Percentiles rank a stretch among this genome's conserved stretches.
Evolutionary conservation across 2,888 invertebrate species (phyloP).

Genomic region (Drosophila formosana): DNA sequence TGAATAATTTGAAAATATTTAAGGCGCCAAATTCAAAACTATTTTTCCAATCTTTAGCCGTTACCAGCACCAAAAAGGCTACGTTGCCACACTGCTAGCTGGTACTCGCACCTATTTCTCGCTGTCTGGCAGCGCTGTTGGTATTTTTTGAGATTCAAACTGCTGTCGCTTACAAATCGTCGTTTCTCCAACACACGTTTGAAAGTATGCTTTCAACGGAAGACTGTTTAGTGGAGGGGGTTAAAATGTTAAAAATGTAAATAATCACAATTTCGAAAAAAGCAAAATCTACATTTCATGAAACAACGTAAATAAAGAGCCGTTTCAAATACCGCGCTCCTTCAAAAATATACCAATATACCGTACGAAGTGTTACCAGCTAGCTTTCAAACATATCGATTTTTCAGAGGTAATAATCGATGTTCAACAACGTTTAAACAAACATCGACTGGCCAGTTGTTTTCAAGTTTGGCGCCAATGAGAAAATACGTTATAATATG

Average conservation of each 20-base stretch:
- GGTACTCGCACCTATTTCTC: neutral
- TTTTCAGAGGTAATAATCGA: too few species aligned
- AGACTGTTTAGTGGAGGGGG: too few species aligned
- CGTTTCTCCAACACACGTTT: too few species aligned
- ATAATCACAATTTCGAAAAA: too few species aligned
- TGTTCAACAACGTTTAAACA: too few species aligned
- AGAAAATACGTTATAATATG: neutral
- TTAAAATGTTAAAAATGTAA: too few species aligned
- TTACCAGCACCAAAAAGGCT: conserved; percentile 1
- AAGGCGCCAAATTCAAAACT: neutral
- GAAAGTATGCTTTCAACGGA: too few species aligned
- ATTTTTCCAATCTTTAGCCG: neutral
- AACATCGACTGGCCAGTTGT: too few species aligned
- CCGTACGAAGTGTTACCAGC: neutral
- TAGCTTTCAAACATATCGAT: too few species aligned
- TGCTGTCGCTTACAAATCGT: neutral
- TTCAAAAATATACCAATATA: neutral
- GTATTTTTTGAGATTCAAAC: neutral
- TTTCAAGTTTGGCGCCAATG: neutral
- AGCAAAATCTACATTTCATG: too few species aligned
- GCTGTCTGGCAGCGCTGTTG: conserved; percentile 21
- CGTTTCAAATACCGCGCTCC: too few species aligned
- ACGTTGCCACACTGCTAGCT: conserved; percentile 7
- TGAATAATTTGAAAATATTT: neutral
- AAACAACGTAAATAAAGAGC: neutral